Evolutionary conservation across 30 jellyfish, hydroid and myxozoan genomes (phyloP), one percentile per base, ranked within the genome.

Genomic region (Rhopilema esculentum): DNA sequence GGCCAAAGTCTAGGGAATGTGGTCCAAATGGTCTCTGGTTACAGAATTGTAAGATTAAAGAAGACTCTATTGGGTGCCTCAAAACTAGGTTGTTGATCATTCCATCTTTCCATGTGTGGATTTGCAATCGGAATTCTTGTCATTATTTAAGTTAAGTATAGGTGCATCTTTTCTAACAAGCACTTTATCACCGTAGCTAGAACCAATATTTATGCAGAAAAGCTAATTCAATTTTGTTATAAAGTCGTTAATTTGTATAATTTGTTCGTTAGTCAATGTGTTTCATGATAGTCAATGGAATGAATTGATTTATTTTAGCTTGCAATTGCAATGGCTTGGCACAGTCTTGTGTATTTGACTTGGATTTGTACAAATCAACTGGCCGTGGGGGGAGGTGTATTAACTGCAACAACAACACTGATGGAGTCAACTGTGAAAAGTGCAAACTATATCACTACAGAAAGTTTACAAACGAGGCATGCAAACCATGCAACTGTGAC

Each of bases 381-480:
- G 93, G 97, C 24, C 85, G 97, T 32, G 98, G 98, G n/a, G 98
- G 98, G 20, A 91, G 98, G 26, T 94, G 98, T 64, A 86, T 94
- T 49, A 63, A 77, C 27, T 94, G 98, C 92, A 90, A 89, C 69
- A 88, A 94, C 79, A 94, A 94, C 89, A 94, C 98, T 0, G 98
- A 82, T 53, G 98, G 98, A 19, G 94, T 86, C 21, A 80, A 89
- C 82, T 94, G 98, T 69, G 98, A 94, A 67, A 74, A 89, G 57
- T 94, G 98, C 96, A 89, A 89, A 63, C 78, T 82, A 40, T 27
- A 94, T 49, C 97, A 94, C 71, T 94, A 89, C 87, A 83, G 98
- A 29, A 75, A 70, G 53, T 70, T 19, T 32, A 57, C 63, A 29
- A 29, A 49, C 20, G 97, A 81, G 62, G 97, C 98, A 1, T 94